Base-by-base conservation (phyloP, 2,113 vertebrate genomes). In the Macroglossus sobrinus region DNA sequence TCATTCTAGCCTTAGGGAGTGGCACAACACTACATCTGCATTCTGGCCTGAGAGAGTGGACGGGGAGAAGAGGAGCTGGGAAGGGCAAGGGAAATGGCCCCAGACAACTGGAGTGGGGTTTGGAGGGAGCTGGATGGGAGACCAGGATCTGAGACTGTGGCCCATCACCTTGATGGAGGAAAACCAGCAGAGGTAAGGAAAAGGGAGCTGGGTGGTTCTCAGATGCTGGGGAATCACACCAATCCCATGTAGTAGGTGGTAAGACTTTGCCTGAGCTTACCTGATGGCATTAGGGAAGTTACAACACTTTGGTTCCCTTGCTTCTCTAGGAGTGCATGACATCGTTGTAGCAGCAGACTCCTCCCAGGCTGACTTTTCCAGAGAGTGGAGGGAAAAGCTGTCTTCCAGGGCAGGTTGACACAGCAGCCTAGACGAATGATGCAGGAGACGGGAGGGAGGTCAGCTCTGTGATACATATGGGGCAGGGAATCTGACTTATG, bases 161-260 rank as follows among this genome's bases (percentile, higher is more conserved):
- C 11, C 55, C 57, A 38, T 74, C 6, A 19, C 66, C 14, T 24
- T 30, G 43, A 22, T 7, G 10, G 40, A 69, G 21, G 57, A 84
- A 75, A 57, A 28, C 33, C 57, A 68, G 9, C 11, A 57, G 61
- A 63, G 53, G 33, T 2, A 9, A 53, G 2, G 9, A 50, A 30
- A 57, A 6, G 22, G 5, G 24, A 16, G 24, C 33, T 14, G 47
- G n/a, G 5, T 4, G 35, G 59, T 8, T 2, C 43, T 81, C 6
- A 33, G 79, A 53, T 40, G 4, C 30, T 4, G 3, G 35, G 57
- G 78, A 59, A n/a, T 66, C 21, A 38, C 4, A 43, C 12, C 35
- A 24, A 9, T 0, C 0, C 21, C 3, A 11, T 45, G 35, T 28
- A 75, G 43, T 0, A 0, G 45, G 30, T 68, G 72, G n/a, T 19